Base-by-base conservation (phyloP, 2,797 vertebrate genomes). In the Hydrolagus colliei region DNA sequence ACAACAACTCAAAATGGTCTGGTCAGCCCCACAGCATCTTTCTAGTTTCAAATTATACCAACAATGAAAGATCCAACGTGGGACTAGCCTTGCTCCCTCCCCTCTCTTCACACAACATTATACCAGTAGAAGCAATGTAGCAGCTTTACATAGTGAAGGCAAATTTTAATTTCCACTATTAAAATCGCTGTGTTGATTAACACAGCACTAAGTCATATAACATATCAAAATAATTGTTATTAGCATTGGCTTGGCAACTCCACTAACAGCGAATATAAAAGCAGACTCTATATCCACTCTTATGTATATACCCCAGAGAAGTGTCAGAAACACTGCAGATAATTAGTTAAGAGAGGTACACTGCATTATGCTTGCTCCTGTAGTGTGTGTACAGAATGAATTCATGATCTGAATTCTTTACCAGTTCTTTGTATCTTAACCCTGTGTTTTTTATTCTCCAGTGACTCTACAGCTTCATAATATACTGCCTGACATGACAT, bases 191-290 rank as follows among this genome's bases (percentile, higher is more conserved):
- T 68, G 63, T 65, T 68, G 79, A 82, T 82, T 68, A 82, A 82
- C 79, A 68, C 79, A 82, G 65, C 67, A 82, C 27, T 18, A 35
- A 67, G 79, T 82, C 79, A 68, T 35, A 82, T 82, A 68, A 82
- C 65, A 82, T 68, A 68, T 62, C 18, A 67, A 82, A 82, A 18
- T 68, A 82, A 82, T 82, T 82, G 79, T 32, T 68, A 82, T 82
- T 68, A 82, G 63, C 63, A 82, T 82, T 82, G 32, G 9, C 14
- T 68, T 82, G 79, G 79, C 79, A 82, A 82, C 27, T 82, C 61
- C 27, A 76, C 79, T 82, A 82, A 82, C 35, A 82, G 79, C 27
- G 79, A 82, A 82, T 82, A 82, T 82, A 82, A 82, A 82, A 67
- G 13, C 79, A 82, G 32, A 32, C 63, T 82, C 63, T 68, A 82